These are phyloP conservation scores for Eilema caniola DNA, from an alignment of 2,888 invertebrate species.

Conservation along the genomic window DNA sequence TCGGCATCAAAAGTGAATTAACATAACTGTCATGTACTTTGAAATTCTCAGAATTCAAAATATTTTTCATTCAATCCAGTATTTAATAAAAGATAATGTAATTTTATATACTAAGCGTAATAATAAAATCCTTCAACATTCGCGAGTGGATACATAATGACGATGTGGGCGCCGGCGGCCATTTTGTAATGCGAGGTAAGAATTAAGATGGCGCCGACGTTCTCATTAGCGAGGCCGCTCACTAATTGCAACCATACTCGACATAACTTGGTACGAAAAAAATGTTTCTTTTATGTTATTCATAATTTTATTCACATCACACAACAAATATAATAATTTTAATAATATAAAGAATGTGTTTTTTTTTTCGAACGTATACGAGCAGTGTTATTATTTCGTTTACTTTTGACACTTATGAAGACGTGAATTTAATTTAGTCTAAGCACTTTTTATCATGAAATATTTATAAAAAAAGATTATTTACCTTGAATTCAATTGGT, in stretches of 20 bases:
- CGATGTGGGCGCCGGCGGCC: slow-evolving; percentile 47
- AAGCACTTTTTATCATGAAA: too few relatives aligned
- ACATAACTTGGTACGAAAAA: slow-evolving; percentile 37
- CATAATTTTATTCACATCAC: slow-evolving; percentile 25
- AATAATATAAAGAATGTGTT: not conserved
- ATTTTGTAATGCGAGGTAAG: slow-evolving; percentile 61
- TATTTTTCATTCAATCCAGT: not conserved
- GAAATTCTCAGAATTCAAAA: not conserved
- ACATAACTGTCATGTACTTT: not conserved
- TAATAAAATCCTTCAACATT: slow-evolving; percentile 33
- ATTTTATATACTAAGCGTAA: not conserved
- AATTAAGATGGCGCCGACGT: slow-evolving; percentile 61
- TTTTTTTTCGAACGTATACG: too few relatives aligned
- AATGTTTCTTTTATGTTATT: slow-evolving; percentile 34
- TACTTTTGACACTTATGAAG: too few relatives aligned
- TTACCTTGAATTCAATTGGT: too few relatives aligned
- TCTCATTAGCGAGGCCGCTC: slow-evolving; percentile 64
- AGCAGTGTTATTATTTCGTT: not conserved
- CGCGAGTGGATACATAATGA: slow-evolving; percentile 47
- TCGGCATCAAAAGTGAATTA: slow-evolving; percentile 19
- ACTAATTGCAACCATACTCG: slow-evolving; percentile 65
- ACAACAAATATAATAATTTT: not conserved
- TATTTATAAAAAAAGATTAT: too few relatives aligned
- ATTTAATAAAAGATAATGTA: not conserved
- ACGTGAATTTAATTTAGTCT: too few relatives aligned